Percentiles rank a stretch among this genome's conserved stretches.
phyloP scores from a whole-genome alignment of 1,140 invertebrate genomes.

The Lepidostoma basale region DNA sequence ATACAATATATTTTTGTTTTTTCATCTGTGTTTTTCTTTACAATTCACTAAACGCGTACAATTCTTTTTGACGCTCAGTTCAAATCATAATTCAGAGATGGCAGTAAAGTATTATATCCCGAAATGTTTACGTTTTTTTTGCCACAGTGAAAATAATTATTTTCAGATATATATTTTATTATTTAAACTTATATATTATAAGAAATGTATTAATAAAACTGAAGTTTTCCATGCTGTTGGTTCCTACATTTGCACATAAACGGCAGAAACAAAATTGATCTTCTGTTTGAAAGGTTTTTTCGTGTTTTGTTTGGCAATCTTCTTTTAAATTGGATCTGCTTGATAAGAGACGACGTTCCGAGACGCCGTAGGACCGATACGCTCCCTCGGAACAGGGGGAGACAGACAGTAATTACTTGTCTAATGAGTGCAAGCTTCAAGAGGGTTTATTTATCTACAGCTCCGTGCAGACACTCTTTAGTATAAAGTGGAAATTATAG shows the following conservation, averaged over 20 bases:
- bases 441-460: neutral
- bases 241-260: too few species aligned
- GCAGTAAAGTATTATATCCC: too few species aligned
- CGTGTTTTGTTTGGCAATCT: neutral
- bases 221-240: neutral
- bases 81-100: too few species aligned
- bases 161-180: neutral
- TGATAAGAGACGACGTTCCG: neutral
- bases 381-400: neutral
- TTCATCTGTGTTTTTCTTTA: too few species aligned
- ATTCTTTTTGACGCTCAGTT: too few species aligned
- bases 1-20: too few species aligned
- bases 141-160: too few species aligned
- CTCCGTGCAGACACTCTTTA: neutral
- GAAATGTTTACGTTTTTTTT: too few species aligned
- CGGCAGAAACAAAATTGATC: neutral
- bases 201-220: neutral
- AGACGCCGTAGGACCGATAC: constrained; percentile 6
- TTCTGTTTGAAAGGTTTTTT: neutral
- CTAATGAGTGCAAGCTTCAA: constrained; percentile 35
- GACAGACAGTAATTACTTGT: constrained; percentile 43
- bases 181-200: neutral
- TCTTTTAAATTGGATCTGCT: constrained; percentile 18
- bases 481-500: neutral
- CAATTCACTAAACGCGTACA: too few species aligned